phyloP scores from a whole-genome alignment of 30 jellyfish, hydroid and myxozoan genomes.

The Hydra vulgaris region DNA sequence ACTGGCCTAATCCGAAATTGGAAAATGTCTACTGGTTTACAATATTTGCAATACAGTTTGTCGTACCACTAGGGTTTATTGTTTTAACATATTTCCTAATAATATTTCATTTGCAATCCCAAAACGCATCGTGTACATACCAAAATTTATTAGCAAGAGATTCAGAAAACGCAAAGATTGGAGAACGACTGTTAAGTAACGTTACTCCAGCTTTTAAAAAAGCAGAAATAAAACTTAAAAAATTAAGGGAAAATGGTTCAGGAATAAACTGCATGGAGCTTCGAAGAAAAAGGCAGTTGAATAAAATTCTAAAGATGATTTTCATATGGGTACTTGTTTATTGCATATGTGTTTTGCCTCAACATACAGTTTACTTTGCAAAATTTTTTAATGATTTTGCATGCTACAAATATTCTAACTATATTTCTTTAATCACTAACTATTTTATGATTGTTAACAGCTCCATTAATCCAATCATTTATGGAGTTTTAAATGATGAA shows the following conservation, averaged over 20 bases:
- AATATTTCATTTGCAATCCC: constrained; percentile 25
- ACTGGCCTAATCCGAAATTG: constrained; percentile 49
- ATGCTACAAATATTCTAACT: constrained; percentile 26
- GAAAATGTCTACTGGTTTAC: constrained; percentile 53
- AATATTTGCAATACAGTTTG: constrained; percentile 57
- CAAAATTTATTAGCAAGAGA: neutral
- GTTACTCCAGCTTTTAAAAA: neutral
- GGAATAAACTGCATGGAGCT: neutral
- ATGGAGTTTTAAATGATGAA: constrained; percentile 72
- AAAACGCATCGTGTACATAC: constrained; percentile 10
- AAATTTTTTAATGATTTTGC: constrained; percentile 35
- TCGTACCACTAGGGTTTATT: constrained; percentile 45
- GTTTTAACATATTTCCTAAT: constrained; percentile 53
- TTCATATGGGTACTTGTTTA: constrained; percentile 48
- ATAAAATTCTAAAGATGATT: constrained; percentile 39
- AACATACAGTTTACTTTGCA: constrained; percentile 79
- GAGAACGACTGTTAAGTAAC: neutral
- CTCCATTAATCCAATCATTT: constrained; percentile 72
- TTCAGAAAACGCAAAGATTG: neutral
- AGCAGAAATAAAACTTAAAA: neutral
- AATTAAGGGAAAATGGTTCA: neutral
- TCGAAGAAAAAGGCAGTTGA: constrained; percentile 58
- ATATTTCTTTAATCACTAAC: constrained; percentile 45
- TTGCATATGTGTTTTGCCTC: constrained; percentile 72
- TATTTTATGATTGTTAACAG: constrained; percentile 54